Percentiles rank a stretch among this genome's conserved stretches.
These are phyloP conservation scores for Lathronympha strigana DNA, from an alignment of 2,888 invertebrate species.

Conservation along the genomic window DNA sequence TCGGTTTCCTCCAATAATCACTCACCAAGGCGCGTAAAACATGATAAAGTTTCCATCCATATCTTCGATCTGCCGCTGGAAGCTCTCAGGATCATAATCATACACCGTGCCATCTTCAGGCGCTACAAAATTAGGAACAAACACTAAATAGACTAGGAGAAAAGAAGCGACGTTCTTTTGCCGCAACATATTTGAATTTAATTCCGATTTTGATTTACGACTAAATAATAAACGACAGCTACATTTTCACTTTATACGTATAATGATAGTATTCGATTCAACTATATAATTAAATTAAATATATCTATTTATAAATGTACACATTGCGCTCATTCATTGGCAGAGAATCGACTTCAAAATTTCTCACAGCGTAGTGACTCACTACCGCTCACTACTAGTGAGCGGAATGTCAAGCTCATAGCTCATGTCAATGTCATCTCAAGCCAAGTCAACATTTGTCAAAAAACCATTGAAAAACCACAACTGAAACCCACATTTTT, in stretches of 20 bases:
- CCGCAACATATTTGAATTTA: conserved; percentile 50
- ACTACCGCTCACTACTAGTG: too few species aligned
- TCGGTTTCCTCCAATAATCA: conserved; percentile 42
- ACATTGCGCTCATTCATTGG: conserved; percentile 12
- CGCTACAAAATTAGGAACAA: conserved; percentile 86
- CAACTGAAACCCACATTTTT: conserved; percentile 1
- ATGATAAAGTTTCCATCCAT: conserved; percentile 89
- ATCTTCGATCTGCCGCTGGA: conserved; percentile 85
- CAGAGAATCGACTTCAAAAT: conserved; percentile 8
- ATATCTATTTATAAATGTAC: conserved; percentile 12
- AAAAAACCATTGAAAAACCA: too few species aligned
- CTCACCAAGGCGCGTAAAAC: conserved; percentile 92
- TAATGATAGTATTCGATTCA: conserved; percentile 2
- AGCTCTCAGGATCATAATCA: conserved; percentile 85
- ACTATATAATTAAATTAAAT: conserved; percentile 30
- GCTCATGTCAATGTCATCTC: conserved; percentile 4
- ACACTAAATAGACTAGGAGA: conserved; percentile 55
- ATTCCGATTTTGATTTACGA: conserved; percentile 8
- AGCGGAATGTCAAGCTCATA: too few species aligned
- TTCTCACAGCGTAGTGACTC: too few species aligned
- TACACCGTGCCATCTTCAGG: conserved; percentile 85
- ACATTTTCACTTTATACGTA: conserved; percentile 27
- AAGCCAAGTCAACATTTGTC: not conserved
- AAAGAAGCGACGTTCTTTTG: conserved; percentile 43
- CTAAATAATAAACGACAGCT: conserved; percentile 10